Conservation (phyloP, 23 tunicate species). For the Pegea sp. region DNA sequence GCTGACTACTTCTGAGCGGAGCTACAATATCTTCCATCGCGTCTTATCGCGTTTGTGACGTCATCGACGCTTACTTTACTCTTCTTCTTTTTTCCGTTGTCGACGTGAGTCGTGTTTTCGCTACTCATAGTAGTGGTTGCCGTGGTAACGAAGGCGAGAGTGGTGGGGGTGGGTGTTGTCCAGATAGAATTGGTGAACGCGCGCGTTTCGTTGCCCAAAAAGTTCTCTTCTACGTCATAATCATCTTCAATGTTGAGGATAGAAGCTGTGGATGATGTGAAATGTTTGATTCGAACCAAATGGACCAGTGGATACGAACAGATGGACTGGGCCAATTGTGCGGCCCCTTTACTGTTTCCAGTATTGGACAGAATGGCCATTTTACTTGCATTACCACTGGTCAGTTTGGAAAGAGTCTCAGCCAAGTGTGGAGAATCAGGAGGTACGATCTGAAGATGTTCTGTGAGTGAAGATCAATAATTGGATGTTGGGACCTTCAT, state of each 20-base stretch:
- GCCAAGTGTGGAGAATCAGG: constrained; percentile 48
- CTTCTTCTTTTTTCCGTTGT: too few relatives aligned
- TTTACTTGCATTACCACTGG: constrained; percentile 80
- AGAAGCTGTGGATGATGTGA: constrained; percentile 42
- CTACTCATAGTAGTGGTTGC: neutral
- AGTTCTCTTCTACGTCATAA: constrained; percentile 2
- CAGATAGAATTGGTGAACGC: constrained; percentile 5
- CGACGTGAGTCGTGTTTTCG: constrained; percentile 1
- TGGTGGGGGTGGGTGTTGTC: constrained; percentile 21
- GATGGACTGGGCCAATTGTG: constrained; percentile 82
- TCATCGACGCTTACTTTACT: too few relatives aligned
- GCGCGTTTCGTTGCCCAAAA: neutral
- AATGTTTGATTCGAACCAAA: too few relatives aligned
- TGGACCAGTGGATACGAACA: constrained; percentile 25
- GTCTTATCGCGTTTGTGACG: too few relatives aligned
- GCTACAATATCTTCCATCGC: too few relatives aligned
- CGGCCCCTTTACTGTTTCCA: constrained; percentile 93
- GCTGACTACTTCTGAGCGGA: constrained; percentile 51
- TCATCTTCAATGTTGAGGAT: constrained; percentile 34
- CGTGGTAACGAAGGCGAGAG: constrained; percentile 4
- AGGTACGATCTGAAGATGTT: constrained; percentile 27
- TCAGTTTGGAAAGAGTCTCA: constrained; percentile 35
- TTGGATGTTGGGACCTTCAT: constrained; percentile 18
- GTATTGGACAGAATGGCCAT: constrained; percentile 67
- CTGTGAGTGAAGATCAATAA: neutral